Base-by-base conservation (phyloP, 2,113 vertebrate species). In the Mohoua ochrocephala region DNA sequence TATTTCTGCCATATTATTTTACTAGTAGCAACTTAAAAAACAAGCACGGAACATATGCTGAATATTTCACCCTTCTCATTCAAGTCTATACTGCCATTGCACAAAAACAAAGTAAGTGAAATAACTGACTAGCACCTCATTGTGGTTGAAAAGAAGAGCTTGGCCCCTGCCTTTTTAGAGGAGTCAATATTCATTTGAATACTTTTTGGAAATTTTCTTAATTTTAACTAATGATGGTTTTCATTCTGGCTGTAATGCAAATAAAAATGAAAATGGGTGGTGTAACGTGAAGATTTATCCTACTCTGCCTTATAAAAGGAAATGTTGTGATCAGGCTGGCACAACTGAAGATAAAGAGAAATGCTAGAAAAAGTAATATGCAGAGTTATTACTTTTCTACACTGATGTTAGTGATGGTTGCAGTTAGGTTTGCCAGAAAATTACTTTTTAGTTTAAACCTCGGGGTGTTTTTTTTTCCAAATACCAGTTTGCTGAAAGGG, bases 121-220 rank as follows among this genome's bases (percentile, higher is more conserved):
- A 77, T 73, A 95, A 91, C 68, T 85, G 61, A 96, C 88, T 64
- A 82, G 60, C 77, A 92, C 69, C 63, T 94, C 61, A 37, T 61
- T 85, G 67, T 90, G 49, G 84, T 20, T 90, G 59, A 77, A 87
- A 37, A 71, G 27, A 53, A 37, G 27, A 80, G 19, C 15, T 85
- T 61, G 28, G 5, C 7, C 15, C 42, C 57, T 80, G 54, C 3
- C 42, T 71, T 35, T 54, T 31, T 57, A 49, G 68, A 82, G 5
- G 28, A 30, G 3, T 39, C 11, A 6, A 6, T 60, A 71, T 44
- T 75, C 4, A 56, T 65, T 19, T 68, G 31, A 68, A 87, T 56
- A 53, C 6, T 26, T 60, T 68, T 39, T 65, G 3, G 65, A 77
- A 82, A 52, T 24, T 42, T 33, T 37, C 17, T 33, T 64, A 24